Percentiles rank a stretch among this genome's conserved stretches.
These are phyloP conservation scores for Poecile montanus DNA, from an alignment of 2,797 vertebrate genomes.

Conservation along the genomic window DNA sequence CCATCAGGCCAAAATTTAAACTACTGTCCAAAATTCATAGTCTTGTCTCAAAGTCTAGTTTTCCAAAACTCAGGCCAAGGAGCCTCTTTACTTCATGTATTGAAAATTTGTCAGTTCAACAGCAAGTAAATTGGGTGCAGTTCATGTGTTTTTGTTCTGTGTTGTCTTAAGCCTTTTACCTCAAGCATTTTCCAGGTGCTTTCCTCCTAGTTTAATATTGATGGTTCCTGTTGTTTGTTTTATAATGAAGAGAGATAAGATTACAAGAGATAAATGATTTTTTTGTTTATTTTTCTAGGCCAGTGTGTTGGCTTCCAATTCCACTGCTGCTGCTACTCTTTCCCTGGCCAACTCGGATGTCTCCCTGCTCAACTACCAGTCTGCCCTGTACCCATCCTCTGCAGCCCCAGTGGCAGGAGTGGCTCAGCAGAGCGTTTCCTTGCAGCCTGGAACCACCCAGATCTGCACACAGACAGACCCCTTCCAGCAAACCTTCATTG, in stretches of 20 bases:
- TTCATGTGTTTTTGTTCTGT: not conserved
- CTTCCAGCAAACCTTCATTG: constrained; percentile 97
- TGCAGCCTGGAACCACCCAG: constrained; percentile 92
- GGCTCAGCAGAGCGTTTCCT: constrained; percentile 89
- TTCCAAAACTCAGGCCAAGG: not conserved
- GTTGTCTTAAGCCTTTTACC: not conserved
- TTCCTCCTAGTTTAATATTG: not conserved
- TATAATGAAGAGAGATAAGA: not conserved
- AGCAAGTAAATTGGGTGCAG: not conserved
- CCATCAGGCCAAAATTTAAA: not conserved
- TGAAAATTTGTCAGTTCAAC: not conserved
- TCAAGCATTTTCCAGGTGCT: not conserved
- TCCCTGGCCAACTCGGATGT: constrained; percentile 92
- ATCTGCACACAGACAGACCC: constrained; percentile 94
- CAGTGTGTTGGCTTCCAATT: constrained; percentile 84
- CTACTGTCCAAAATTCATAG: not conserved
- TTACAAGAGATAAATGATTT: not conserved
- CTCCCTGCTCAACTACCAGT: constrained; percentile 93
- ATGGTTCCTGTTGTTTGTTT: not conserved
- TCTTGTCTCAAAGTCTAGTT: not conserved
- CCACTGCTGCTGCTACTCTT: constrained; percentile 91
- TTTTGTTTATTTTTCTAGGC: constrained; percentile 77
- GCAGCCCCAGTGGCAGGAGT: constrained; percentile 94
- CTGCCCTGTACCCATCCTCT: constrained; percentile 93
- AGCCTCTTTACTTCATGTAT: not conserved